Evolutionary conservation across 2,113 vertebrate species (phyloP).

Genomic region (Callithrix jacchus): DNA sequence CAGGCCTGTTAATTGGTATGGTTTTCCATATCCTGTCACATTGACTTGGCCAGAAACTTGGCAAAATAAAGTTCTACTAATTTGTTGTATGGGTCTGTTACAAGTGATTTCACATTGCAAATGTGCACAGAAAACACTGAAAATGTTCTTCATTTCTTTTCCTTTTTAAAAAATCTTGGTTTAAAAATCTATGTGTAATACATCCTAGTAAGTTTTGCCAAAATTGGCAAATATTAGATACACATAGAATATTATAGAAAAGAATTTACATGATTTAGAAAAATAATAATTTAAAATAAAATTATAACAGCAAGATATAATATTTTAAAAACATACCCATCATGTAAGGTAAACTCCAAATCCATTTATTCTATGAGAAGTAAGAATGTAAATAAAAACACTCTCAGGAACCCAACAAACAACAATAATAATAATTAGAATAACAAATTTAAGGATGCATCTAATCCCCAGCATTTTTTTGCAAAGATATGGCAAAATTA

Average conservation of each 20-base stretch:
- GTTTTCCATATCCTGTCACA: not conserved
- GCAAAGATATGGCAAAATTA: not conserved
- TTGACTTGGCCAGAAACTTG: slow-evolving; percentile 20
- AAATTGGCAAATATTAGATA: not conserved
- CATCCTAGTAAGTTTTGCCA: not conserved
- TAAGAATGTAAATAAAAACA: not conserved
- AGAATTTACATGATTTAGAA: not conserved
- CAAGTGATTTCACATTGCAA: not conserved
- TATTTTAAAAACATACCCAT: not conserved
- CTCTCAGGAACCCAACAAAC: not conserved
- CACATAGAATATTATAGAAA: not conserved
- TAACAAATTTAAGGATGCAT: not conserved
- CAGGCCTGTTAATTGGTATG: slow-evolving; percentile 39
- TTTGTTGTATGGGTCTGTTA: slow-evolving; percentile 14
- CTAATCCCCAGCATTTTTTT: not conserved
- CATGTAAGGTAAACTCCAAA: not conserved
- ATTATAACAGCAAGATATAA: not conserved
- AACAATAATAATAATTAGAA: not conserved
- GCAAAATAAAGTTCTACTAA: slow-evolving; percentile 60
- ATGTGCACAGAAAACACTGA: not conserved
- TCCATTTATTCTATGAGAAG: not conserved
- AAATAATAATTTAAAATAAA: not conserved
- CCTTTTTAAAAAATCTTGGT: not conserved
- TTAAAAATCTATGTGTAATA: slow-evolving; percentile 1
- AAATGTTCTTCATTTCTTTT: slow-evolving; percentile 30